Percentiles rank a stretch among this genome's conserved stretches.
phyloP scores from a whole-genome alignment of 1,140 invertebrate species.

The Agraylea sexmaculata region DNA sequence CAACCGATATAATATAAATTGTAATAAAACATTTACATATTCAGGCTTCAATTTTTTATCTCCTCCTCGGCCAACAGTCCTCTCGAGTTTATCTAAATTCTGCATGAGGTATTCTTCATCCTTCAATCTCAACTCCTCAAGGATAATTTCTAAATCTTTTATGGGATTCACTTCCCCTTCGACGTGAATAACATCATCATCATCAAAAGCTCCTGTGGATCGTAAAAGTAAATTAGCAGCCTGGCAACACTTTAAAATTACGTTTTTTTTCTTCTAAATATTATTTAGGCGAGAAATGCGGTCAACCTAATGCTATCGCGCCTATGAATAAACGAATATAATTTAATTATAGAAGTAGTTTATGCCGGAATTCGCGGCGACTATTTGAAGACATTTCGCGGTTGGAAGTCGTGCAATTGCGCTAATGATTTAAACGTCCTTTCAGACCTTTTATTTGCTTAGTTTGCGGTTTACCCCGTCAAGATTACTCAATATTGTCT shows the following conservation, averaged over 20 bases:
- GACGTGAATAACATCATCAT: slow-evolving; percentile 95
- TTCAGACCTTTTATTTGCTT: too few relatives aligned
- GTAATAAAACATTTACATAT: slow-evolving; percentile 58
- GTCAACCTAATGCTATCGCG: too few relatives aligned
- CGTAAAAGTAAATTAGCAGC: slow-evolving; percentile 11
- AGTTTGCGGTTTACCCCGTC: too few relatives aligned
- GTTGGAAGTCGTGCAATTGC: too few relatives aligned
- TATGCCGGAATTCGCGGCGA: too few relatives aligned
- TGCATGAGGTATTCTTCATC: slow-evolving; percentile 78
- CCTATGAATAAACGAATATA: too few relatives aligned
- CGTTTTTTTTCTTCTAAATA: not conserved
- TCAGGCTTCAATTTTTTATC: slow-evolving; percentile 95
- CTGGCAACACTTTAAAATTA: not conserved
- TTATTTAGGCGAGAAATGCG: too few relatives aligned
- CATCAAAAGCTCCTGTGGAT: slow-evolving; percentile 84
- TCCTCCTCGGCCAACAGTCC: slow-evolving; percentile 72
- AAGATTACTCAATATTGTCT: too few relatives aligned
- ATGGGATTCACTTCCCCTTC: slow-evolving; percentile 98
- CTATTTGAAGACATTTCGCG: too few relatives aligned
- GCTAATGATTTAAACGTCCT: too few relatives aligned
- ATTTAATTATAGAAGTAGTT: too few relatives aligned
- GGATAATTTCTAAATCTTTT: slow-evolving; percentile 92
- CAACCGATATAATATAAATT: not conserved
- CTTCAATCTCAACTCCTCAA: slow-evolving; percentile 89
- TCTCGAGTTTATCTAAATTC: slow-evolving; percentile 79